Conservation (phyloP, 2,888 invertebrate genomes). For the Drosophila limbata region DNA sequence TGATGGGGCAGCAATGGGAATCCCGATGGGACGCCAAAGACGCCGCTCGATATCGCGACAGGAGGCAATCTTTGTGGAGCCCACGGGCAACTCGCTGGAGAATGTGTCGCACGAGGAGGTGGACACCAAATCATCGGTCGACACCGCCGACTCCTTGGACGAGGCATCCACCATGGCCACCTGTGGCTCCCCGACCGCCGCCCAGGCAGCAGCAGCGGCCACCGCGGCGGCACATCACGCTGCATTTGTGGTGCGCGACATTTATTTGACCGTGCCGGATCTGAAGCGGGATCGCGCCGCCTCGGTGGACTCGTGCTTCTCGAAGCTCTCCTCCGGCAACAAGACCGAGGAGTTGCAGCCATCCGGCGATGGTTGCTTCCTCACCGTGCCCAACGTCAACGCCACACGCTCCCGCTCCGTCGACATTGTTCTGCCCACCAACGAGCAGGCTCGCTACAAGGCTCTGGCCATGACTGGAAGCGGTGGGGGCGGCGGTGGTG, state of each 20-base stretch:
- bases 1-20: slow-evolving; percentile 68
- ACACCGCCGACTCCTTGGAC: slow-evolving; percentile 76
- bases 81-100: slow-evolving; percentile 90
- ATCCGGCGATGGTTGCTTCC: slow-evolving; percentile 87
- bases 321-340: slow-evolving; percentile 90
- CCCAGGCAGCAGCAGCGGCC: slow-evolving; percentile 62
- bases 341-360: slow-evolving; percentile 89
- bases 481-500: slow-evolving; percentile 24
- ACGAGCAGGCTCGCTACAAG: slow-evolving; percentile 93
- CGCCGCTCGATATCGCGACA: slow-evolving; percentile 92
- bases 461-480: slow-evolving; percentile 90
- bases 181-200: slow-evolving; percentile 76
- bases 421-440: slow-evolving; percentile 94
- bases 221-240: slow-evolving; percentile 54
- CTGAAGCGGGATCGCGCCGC: slow-evolving; percentile 93
- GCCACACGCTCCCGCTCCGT: slow-evolving; percentile 92
- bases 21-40: slow-evolving; percentile 85
- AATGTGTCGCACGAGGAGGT: slow-evolving; percentile 87
- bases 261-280: slow-evolving; percentile 93
- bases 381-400: slow-evolving; percentile 90
- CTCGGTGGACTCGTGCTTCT: slow-evolving; percentile 94
- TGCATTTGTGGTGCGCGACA: slow-evolving; percentile 88
- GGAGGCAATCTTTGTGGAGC: slow-evolving; percentile 92
- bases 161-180: slow-evolving; percentile 85
- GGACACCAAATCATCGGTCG: slow-evolving; percentile 67